These are phyloP conservation scores for Gulo gulo DNA, from an alignment of 2,113 vertebrate species.

Conservation along the genomic window DNA sequence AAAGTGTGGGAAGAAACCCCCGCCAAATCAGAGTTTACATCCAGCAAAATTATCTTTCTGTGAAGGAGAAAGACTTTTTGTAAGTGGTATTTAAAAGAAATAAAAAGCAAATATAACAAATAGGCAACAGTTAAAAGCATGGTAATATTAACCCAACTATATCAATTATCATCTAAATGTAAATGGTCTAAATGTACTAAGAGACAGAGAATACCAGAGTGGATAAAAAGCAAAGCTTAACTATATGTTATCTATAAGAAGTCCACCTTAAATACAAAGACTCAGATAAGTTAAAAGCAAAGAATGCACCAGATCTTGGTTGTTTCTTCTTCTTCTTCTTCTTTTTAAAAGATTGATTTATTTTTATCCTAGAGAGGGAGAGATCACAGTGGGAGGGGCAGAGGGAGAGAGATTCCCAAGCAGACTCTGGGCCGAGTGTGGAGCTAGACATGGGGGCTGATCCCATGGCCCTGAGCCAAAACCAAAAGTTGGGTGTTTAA, in stretches of 20 bases:
- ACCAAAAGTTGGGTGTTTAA: background rate
- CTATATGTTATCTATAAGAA: background rate
- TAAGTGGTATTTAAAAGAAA: background rate
- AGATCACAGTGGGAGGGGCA: background rate
- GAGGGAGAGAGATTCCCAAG: background rate
- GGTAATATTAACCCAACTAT: background rate
- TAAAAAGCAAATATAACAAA: background rate
- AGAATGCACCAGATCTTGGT: background rate
- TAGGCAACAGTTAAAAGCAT: background rate
- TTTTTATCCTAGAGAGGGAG: background rate
- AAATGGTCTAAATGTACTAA: background rate
- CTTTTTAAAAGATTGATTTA: background rate
- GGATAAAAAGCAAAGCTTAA: background rate
- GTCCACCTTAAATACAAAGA: background rate
- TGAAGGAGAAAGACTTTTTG: background rate
- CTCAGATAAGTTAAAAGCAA: background rate
- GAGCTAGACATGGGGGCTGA: background rate
- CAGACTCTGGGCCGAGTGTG: background rate
- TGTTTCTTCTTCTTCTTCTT: background rate
- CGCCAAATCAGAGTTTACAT: background rate
- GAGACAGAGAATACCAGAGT: background rate
- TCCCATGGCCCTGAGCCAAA: background rate
- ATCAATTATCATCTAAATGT: background rate
- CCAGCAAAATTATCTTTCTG: background rate
- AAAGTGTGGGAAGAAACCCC: background rate